Evolutionary conservation across 2,113 vertebrate genomes (phyloP).

Genomic region (Serilophus lunatus): DNA sequence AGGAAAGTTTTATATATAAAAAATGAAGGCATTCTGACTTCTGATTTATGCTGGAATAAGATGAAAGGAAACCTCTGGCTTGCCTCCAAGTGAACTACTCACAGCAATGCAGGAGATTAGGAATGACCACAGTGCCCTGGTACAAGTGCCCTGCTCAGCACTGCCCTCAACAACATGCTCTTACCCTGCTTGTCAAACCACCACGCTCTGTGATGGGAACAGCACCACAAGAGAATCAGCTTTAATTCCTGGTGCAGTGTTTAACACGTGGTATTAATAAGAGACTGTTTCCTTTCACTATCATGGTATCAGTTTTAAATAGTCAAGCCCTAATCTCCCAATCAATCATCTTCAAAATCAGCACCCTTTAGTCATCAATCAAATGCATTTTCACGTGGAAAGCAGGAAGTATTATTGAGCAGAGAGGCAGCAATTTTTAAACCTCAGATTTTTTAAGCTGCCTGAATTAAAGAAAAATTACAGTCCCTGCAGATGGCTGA

Average conservation of each 20-base stretch:
- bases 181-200: background rate
- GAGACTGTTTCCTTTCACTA: background rate
- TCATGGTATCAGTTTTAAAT: background rate
- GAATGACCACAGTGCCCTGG: rapidly evolving
- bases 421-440: background rate
- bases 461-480: background rate
- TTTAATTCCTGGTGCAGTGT: background rate
- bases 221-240: background rate
- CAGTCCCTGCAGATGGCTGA: background rate
- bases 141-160: background rate
- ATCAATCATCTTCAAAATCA: slow-evolving; percentile 12
- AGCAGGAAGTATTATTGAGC: background rate
- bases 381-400: background rate
- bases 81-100: background rate
- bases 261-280: background rate
- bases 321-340: background rate
- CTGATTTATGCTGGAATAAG: background rate
- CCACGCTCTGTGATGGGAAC: background rate
- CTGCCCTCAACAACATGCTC: rapidly evolving
- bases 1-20: background rate
- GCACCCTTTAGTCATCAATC: background rate
- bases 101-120: background rate
- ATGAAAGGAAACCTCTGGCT: background rate
- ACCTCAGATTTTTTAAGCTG: background rate
- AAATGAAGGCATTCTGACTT: background rate